Evolutionary conservation across 2,888 invertebrate genomes (phyloP), one percentile per base, ranked within the genome.

Genomic region (Nemotelus pantherinus): DNA sequence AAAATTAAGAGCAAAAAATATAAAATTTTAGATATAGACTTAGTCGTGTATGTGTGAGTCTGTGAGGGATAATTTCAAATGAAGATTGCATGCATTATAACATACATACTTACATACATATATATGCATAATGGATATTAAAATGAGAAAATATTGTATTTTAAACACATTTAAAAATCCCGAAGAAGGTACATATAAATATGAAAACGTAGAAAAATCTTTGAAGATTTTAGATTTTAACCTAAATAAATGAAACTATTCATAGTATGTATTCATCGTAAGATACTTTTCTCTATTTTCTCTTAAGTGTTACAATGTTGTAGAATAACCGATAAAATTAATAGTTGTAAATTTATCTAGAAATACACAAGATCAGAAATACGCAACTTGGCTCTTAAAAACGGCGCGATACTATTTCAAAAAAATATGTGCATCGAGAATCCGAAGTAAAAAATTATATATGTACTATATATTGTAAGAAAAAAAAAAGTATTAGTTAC

Each of bases 301-400:
- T 74, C 74, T 60, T 74, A 74, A 63, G 9, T 63, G 74, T 74
- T 74, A 9, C 25, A 74, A 50, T 74, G 60, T 74, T 74, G 74
- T 74, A 60, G 60, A 50, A 41, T 60, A 60, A 47, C 47, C 9
- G 5, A 55, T 45, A 57, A 57, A 74, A 47, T 60, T 41, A 60
- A 55, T 74, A 74, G 47, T 63, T 74, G n/a, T 63, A 74, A 57
- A 74, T 74, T 53, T 60, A 72, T 10, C 57, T 72, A 72, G 25
- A 25, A 25, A 25, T 72, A 48, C 63, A 74, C 47, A 74, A 7
- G 43, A 60, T 47, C 9, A 63, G 10, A 63, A 50, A 9, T 1
- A 50, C 9, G 50, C 9, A 50, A 50, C 50, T 50, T 9, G 50
- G 5, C 9, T 50, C 50, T 7, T 5, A 9, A 50, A 9, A 50